Base-by-base conservation (phyloP, 2,113 vertebrate genomes). In the Suncus etruscus region DNA sequence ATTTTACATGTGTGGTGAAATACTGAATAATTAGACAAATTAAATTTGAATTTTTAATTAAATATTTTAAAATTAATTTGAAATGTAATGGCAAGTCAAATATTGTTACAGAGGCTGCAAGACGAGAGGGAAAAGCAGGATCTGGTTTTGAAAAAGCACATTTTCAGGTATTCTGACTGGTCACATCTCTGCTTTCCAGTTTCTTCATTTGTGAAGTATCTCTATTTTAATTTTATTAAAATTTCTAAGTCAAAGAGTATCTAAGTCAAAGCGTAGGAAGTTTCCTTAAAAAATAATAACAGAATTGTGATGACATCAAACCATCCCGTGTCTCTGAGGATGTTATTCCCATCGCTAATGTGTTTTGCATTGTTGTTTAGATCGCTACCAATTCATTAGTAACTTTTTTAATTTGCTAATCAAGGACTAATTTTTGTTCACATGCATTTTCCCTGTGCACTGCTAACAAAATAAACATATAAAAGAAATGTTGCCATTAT, bases 331-430 rank as follows among this genome's bases (percentile, higher is more conserved):
- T 80, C 90, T 80, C 95, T 70, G 27, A 93, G 94, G 95, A 93
- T 68, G 27, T 11, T 72, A 32, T 79, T 61, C 79, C 84, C 90
- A 63, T 18, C 76, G 95, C 32, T 25, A 11, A 29, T 45, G 58
- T 51, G 22, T 68, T 94, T 82, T 78, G 47, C 27, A 24, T 2
- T 88, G 91, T n/a, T 93, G 54, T 86, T 91, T 83, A 79, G 2
- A 51, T 24, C 31, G 16, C 54, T 8, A 10, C 18, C 54, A 65
- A 58, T 83, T 93, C 87, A 69, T 86, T 89, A 72, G 65, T 77
- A 74, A 65, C 25, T 89, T 86, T 68, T 81, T n/a, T 84, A 89
- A 73, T 11, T 73, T 45, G 65, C 48, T 91, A 92, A 87, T 92
- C 72, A 82, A 90, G 83, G 93, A 93, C 75, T 66, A 24, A 48